These are phyloP conservation scores for Synanthedon myopaeformis DNA, from an alignment of 2,888 invertebrate species.

Conservation along the genomic window DNA sequence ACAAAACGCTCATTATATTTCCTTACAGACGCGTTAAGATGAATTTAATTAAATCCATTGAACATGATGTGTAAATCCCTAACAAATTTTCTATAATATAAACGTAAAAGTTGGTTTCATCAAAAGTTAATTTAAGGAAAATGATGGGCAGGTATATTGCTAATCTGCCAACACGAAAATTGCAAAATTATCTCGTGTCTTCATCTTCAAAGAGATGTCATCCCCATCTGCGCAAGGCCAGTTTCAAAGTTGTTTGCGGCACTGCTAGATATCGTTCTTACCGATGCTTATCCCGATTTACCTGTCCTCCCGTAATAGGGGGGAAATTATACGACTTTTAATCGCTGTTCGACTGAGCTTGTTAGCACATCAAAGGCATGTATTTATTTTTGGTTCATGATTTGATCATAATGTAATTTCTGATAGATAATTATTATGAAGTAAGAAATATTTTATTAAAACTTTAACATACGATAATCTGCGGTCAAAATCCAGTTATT, in stretches of 20 bases:
- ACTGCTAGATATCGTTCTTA: conserved; percentile 44
- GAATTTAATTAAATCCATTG: background rate
- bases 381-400: too few relatives aligned
- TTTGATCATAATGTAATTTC: too few relatives aligned
- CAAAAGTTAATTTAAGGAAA: conserved; percentile 57
- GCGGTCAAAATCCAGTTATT: too few relatives aligned
- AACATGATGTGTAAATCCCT: background rate
- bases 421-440: too few relatives aligned
- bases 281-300: conserved; percentile 46
- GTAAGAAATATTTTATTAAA: too few relatives aligned
- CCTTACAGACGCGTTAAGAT: background rate
- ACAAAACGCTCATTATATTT: too few relatives aligned
- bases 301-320: conserved; percentile 31
- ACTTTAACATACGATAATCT: too few relatives aligned
- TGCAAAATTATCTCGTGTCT: conserved; percentile 65
- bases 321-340: conserved; percentile 29
- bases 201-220: conserved; percentile 70
- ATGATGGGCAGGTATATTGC: conserved; percentile 52
- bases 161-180: conserved; percentile 56
- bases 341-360: conserved; percentile 12
- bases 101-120: conserved; percentile 40
- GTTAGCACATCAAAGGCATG: too few relatives aligned
- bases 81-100: conserved; percentile 27
- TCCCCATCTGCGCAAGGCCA: conserved; percentile 55
- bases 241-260: conserved; percentile 60